Conservation (phyloP, 2,113 vertebrate species). For the Nettapus auritus region DNA sequence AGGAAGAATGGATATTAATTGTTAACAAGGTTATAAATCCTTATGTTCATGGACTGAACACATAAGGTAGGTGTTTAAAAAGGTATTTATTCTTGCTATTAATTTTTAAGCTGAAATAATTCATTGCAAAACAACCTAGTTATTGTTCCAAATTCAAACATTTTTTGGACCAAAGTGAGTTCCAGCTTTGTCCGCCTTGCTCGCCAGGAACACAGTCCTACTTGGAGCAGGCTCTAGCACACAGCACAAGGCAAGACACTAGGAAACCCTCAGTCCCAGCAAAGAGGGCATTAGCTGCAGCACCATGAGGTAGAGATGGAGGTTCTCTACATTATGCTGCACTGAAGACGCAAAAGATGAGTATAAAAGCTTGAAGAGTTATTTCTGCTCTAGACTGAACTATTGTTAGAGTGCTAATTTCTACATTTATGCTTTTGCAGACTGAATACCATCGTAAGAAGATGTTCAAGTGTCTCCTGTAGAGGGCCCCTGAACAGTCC, state of each 20-base stretch:
- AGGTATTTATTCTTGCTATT: slow-evolving; percentile 27
- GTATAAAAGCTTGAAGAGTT: background rate
- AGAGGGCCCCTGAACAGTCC: background rate
- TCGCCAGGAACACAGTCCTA: background rate
- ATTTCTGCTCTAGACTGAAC: background rate
- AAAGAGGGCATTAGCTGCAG: background rate
- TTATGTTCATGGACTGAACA: background rate
- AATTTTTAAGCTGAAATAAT: slow-evolving; percentile 10
- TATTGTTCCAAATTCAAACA: background rate
- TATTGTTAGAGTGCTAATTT: background rate
- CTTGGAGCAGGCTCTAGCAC: background rate
- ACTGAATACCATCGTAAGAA: background rate
- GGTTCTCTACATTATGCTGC: background rate
- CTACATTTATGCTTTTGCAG: background rate
- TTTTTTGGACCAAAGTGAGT: background rate
- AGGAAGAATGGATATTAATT: slow-evolving; percentile 34
- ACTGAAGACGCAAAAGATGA: background rate
- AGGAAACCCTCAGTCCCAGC: background rate
- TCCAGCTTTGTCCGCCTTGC: background rate
- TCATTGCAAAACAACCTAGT: background rate
- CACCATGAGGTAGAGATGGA: background rate
- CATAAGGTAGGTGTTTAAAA: background rate
- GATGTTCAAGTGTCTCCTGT: background rate
- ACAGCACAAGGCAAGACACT: background rate
- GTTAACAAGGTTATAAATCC: slow-evolving; percentile 48